Base-by-base conservation (phyloP, 2,113 vertebrate genomes). In the Reinhardtius hippoglossoides region DNA sequence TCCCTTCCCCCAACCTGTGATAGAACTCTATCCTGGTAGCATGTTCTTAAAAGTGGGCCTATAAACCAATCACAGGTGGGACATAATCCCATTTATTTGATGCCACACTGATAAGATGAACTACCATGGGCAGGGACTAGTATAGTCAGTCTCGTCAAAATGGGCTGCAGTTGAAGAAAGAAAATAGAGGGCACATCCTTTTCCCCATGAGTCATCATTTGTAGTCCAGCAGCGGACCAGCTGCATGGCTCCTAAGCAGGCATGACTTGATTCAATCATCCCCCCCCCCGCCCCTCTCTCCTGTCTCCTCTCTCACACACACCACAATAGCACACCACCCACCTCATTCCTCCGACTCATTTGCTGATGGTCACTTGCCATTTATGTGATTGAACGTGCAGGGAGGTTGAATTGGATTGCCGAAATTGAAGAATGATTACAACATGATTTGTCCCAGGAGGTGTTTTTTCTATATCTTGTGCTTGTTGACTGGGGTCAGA, bases 41-140 rank as follows among this genome's bases (percentile, higher is more conserved):
- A 8, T 55, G 18, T 46, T 48, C 26, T 21, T 44, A 16, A 69
- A 66, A 42, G 13, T 69, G 14, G 35, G 58, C n/a, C 14, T 58
- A 9, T 26, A 55, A 26, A 70, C 37, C 54, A 69, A 54, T 37
- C 52, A 13, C 76, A 55, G 18, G n/a, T 69, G 18, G 67, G 72
- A 21, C 55, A 57, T 81, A 83, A 87, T 88, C 68, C 56, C 67
- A 76, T 88, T 82, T 78, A 82, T 83, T 55, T 65, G 71, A 79
- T n/a, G 14, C 31, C 67, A 72, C 44, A 63, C 67, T 76, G 74
- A 87, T 89, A 67, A 59, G 46, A 82, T 87, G 66, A 86, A 82
- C 37, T 26, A 37, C 70, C 54, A 15, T 16, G 37, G 23, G 5
- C 48, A 46, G 46, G 27, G 54, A 8, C 42, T 65, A n/a, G 54